Base-by-base conservation (phyloP, 2,797 vertebrate species). In the Benthosema pterotum region DNA sequence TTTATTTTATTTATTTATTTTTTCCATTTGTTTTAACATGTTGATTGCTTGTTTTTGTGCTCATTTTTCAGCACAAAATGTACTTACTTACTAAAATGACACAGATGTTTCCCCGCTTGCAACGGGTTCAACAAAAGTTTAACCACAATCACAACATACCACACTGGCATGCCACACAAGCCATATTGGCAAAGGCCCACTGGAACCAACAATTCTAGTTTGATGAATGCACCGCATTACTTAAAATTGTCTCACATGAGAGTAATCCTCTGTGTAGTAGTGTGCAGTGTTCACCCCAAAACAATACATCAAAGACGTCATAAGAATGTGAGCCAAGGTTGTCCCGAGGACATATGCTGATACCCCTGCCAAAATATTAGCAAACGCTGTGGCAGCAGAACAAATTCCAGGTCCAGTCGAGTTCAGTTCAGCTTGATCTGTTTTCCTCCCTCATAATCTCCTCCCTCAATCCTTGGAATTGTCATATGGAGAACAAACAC, bases 361-460 rank as follows among this genome's bases (percentile, higher is more conserved):
- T 46, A 15, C 15, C 9, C 17, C n/a, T 64, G 42, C 54, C 57
- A 60, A 48, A 64, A 11, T 42, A 50, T 15, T 32, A 28, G 15
- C 15, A 1, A 61, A 54, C 32, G 52, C 46, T 46, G 17, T 8
- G 51, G 12, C 25, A 48, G 57, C 28, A 1, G 16, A 11, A 65
- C 50, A 61, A 25, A 69, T 55, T 51, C 42, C 38, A n/a, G 13
- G 38, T 71, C 8, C 7, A 6, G 28, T 25, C 22, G 22, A 25
- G 22, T 32, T 6, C 7, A 38, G 32, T 43, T 47, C 43, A 42
- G 19, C 56, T 38, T 43, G n/a, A 47, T 11, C 60, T 22, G 43
- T 60, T 56, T 42, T 74, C 43, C 11, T 59, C 11, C 46, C 8
- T 54, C 54, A 50, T 12, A 32, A 77, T 57, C 25, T 13, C 55